Evolutionary conservation across 2,888 invertebrate species (phyloP).

Genomic region (Agriotes lineatus): DNA sequence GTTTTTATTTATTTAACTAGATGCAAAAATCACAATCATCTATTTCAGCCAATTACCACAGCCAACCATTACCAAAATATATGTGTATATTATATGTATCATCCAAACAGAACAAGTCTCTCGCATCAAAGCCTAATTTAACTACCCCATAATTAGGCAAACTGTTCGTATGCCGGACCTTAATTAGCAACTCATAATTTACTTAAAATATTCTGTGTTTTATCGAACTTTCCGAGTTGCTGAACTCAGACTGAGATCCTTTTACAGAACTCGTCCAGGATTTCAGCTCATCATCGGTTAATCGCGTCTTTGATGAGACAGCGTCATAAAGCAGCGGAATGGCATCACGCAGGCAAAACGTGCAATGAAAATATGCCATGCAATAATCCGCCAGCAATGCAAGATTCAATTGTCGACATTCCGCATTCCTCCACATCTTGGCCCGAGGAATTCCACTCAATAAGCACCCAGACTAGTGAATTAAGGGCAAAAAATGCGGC

Average conservation of each 20-base stretch:
- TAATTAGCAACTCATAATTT: no score
- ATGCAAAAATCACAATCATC: no score
- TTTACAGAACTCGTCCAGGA: neutral
- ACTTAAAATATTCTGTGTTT: no score
- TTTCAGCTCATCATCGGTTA: neutral
- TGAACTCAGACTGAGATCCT: neutral
- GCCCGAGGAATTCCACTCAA: constrained; percentile 54
- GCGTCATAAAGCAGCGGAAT: constrained; percentile 13
- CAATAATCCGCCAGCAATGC: constrained; percentile 46
- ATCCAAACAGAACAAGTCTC: no score
- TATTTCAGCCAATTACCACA: no score
- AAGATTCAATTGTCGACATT: constrained; percentile 53
- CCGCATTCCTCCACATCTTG: constrained; percentile 49
- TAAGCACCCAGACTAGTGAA: constrained; percentile 55
- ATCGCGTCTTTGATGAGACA: constrained; percentile 11
- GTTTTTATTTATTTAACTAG: no score
- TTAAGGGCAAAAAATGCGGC: constrained; percentile 57
- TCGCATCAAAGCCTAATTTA: no score
- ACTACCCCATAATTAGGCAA: no score
- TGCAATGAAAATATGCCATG: constrained; percentile 45
- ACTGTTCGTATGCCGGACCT: no score
- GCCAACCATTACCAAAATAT: no score
- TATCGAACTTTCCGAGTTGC: no score
- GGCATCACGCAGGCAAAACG: constrained; percentile 37
- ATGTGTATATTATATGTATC: no score